Evolutionary conservation across 2,113 vertebrate species (phyloP).

Genomic region (Chaenogobius annularis): DNA sequence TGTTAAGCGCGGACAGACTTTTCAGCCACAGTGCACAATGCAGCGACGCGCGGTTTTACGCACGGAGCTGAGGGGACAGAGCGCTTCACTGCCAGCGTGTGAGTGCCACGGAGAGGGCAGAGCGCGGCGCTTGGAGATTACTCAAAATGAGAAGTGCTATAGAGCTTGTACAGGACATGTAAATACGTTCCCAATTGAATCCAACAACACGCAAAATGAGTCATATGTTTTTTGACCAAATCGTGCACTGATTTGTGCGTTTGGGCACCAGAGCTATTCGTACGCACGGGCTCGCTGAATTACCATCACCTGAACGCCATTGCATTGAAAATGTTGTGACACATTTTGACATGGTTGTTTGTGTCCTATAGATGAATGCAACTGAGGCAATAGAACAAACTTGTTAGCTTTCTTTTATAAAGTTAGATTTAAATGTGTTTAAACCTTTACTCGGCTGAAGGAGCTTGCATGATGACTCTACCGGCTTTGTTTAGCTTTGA

Average conservation of each 20-base stretch:
- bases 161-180: background rate
- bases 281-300: background rate
- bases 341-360: no score
- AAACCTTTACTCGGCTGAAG: background rate
- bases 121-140: background rate
- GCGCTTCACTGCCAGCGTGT: constrained; percentile 7
- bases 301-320: no score
- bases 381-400: background rate
- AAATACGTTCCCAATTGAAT: background rate
- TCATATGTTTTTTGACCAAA: no score
- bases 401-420: background rate
- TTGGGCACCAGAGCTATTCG: background rate
- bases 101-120: constrained; percentile 3
- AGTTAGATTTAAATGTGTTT: background rate
- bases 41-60: constrained; percentile 60
- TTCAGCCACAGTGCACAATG: constrained; percentile 33
- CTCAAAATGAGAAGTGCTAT: background rate
- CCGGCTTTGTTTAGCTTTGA: background rate
- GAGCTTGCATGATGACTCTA: background rate
- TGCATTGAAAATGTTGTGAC: no score
- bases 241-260: background rate
- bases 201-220: background rate
- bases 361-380: no score
- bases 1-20: constrained; percentile 3
- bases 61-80: constrained; percentile 26